Conservation (phyloP, 2,888 invertebrate species). For the Leucoma salicis region DNA sequence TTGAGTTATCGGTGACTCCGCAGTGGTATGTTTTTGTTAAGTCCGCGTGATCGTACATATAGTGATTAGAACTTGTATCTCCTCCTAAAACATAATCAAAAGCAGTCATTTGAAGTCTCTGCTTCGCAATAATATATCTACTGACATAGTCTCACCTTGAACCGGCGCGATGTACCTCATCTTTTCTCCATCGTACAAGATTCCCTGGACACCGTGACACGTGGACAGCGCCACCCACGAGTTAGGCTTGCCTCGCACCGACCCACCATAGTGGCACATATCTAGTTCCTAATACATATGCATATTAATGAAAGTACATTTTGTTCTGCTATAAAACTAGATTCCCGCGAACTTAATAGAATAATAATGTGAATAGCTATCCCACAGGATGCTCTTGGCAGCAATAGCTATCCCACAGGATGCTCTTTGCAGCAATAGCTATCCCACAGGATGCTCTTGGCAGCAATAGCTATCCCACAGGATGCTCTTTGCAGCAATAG, state of each 20-base stretch:
- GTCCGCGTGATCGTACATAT: constrained; percentile 85
- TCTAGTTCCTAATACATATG: constrained; percentile 83
- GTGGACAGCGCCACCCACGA: constrained; percentile 94
- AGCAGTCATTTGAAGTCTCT: background rate
- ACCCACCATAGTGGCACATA: constrained; percentile 89
- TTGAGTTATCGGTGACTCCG: constrained; percentile 83
- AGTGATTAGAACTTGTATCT: constrained; percentile 79
- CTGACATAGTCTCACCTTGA: constrained; percentile 37
- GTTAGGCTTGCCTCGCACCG: constrained; percentile 83
- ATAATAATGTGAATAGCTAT: too few species aligned
- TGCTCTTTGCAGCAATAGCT: too few species aligned
- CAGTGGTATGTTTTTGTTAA: constrained; percentile 81
- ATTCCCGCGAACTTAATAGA: too few species aligned
- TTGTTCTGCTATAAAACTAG: too few species aligned
- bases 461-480: too few species aligned
- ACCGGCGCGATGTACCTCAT: constrained; percentile 85
- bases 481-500: too few species aligned
- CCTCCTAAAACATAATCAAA: constrained; percentile 48
- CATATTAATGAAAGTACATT: background rate
- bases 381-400: too few species aligned
- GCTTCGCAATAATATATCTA: too few species aligned
- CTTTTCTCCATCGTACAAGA: constrained; percentile 88
- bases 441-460: too few species aligned
- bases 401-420: too few species aligned
- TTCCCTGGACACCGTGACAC: constrained; percentile 88